phyloP scores from a whole-genome alignment of 1,140 invertebrate genomes.

The Zaprionus ornatus region DNA sequence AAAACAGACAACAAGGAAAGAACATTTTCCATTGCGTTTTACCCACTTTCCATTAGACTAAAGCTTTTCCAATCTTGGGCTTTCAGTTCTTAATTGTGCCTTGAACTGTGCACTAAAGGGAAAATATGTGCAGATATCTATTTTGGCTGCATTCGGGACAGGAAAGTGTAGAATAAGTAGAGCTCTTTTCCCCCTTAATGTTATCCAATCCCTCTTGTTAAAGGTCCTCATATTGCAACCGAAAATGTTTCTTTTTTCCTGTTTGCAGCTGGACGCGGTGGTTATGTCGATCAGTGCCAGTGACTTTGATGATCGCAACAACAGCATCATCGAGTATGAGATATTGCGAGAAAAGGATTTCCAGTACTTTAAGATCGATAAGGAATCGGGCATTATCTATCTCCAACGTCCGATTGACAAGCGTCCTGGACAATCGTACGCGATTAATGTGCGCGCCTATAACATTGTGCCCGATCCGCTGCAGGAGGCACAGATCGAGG shows the following conservation, averaged over 20 bases:
- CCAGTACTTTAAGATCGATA: slow-evolving; percentile 91
- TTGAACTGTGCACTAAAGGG: neutral
- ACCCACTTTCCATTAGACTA: neutral
- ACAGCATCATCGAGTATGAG: slow-evolving; percentile 90
- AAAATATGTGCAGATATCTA: slow-evolving; percentile 47
- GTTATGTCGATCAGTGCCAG: slow-evolving; percentile 95
- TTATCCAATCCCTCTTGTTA: neutral
- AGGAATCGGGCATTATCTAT: slow-evolving; percentile 90
- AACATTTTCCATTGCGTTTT: neutral
- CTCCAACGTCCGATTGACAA: slow-evolving; percentile 88
- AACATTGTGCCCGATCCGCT: slow-evolving; percentile 88
- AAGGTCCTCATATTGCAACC: slow-evolving; percentile 6
- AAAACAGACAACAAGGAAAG: neutral
- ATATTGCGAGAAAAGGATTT: slow-evolving; percentile 87
- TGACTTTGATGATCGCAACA: slow-evolving; percentile 94
- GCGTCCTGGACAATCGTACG: slow-evolving; percentile 88
- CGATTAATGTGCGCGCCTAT: slow-evolving; percentile 89
- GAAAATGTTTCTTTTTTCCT: slow-evolving; percentile 42
- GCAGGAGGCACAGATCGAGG: slow-evolving; percentile 87
- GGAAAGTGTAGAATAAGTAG: slow-evolving; percentile 43
- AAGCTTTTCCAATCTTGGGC: slow-evolving; percentile 8
- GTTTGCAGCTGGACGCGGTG: slow-evolving; percentile 85
- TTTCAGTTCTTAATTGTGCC: slow-evolving; percentile 8
- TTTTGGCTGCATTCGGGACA: slow-evolving; percentile 48
- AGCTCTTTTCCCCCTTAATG: neutral